A percentile compares a stretch with the other conserved stretches of the same genome.
Evolutionary conservation across 1,140 invertebrate genomes (phyloP).

Genomic region (Meloidogyne exigua): DNA sequence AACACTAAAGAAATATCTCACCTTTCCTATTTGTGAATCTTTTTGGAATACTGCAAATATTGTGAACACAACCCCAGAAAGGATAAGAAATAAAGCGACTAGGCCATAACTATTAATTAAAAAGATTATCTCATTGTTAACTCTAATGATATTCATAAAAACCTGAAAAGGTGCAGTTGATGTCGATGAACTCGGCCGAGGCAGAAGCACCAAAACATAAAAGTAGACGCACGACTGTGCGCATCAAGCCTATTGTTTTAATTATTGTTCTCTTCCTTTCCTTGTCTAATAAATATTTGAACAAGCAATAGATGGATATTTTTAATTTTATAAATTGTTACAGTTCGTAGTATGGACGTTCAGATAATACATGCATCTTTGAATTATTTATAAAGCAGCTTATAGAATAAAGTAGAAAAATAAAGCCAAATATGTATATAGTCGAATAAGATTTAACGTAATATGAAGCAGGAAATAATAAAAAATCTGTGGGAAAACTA

Average conservation of each 20-base stretch:
- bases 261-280: neutral
- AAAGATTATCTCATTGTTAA: too few species aligned
- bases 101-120: slow-evolving; percentile 56
- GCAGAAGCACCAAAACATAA: slow-evolving; percentile 53
- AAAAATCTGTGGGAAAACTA: neutral
- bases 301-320: too few species aligned
- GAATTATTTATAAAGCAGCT: neutral
- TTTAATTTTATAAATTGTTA: too few species aligned
- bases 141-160: neutral
- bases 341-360: too few species aligned
- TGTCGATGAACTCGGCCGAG: slow-evolving; percentile 45
- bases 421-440: neutral
- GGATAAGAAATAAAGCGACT: slow-evolving; percentile 57
- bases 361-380: too few species aligned
- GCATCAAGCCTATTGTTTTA: neutral
- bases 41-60: slow-evolving; percentile 64
- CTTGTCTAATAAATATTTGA: too few species aligned
- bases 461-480: neutral
- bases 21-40: slow-evolving; percentile 31
- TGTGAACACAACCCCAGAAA: slow-evolving; percentile 61
- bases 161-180: slow-evolving; percentile 57
- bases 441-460: neutral
- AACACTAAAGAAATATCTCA: slow-evolving; percentile 31
- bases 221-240: neutral
- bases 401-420: neutral